phyloP scores from a whole-genome alignment of 37 sponge, comb jelly and placozoan genomes.

The Amphimedon queenslandica region DNA sequence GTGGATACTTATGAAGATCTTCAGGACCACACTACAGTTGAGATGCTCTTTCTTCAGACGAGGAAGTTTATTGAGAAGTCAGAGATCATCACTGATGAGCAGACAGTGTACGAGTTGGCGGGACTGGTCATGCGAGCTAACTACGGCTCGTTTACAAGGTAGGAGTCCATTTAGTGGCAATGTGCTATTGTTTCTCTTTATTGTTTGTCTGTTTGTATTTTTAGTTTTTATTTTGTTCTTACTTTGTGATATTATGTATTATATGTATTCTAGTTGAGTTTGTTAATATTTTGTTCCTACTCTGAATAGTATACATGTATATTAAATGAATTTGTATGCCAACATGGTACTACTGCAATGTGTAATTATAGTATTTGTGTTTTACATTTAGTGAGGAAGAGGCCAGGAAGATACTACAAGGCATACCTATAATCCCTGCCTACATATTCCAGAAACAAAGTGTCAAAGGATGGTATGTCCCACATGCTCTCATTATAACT shows the following conservation, averaged over 20 bases:
- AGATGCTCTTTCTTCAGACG: conserved; percentile 63
- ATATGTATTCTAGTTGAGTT: neutral
- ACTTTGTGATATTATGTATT: neutral
- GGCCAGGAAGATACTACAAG: conserved; percentile 27
- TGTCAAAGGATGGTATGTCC: conserved; percentile 37
- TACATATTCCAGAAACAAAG: conserved; percentile 24
- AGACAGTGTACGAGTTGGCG: conserved; percentile 20
- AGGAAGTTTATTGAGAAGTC: conserved; percentile 61
- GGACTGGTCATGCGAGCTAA: neutral
- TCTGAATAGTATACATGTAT: neutral
- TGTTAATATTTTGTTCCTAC: neutral
- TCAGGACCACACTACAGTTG: conserved; percentile 53
- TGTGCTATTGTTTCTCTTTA: neutral
- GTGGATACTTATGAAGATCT: conserved; percentile 55
- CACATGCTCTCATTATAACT: neutral
- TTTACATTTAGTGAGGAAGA: conserved; percentile 34
- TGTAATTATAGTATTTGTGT: neutral
- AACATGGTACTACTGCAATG: neutral
- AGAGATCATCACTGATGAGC: conserved; percentile 26
- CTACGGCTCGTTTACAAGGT: neutral
- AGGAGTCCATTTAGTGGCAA: neutral
- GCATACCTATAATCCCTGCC: conserved; percentile 28
- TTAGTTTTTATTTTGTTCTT: conserved; percentile 21
- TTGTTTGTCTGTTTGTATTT: conserved; percentile 34
- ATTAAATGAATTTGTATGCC: neutral